phyloP scores from a whole-genome alignment of 2,113 vertebrate species.

The Apodemus sylvaticus region DNA sequence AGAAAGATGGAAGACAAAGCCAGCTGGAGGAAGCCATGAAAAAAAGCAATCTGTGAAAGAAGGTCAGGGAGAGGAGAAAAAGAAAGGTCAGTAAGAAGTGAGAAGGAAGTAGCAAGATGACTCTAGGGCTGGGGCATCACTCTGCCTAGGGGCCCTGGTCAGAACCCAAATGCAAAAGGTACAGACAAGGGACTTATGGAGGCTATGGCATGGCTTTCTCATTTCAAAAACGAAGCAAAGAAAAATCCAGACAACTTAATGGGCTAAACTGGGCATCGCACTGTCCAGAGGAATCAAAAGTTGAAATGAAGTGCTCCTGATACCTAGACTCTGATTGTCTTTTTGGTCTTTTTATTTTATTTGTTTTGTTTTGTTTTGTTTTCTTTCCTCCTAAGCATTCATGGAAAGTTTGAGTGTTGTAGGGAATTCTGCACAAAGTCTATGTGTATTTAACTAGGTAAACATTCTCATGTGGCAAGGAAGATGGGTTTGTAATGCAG shows the following conservation, averaged over 20 bases:
- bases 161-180: not conserved
- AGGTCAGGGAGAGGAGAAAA: constrained; percentile 52
- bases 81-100: constrained; percentile 36
- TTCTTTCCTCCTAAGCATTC: not conserved
- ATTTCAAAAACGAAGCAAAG: not conserved
- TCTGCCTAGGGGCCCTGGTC: not conserved
- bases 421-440: constrained; percentile 19
- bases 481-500: no score
- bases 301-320: not conserved
- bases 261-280: not conserved
- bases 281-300: not conserved
- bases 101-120: not conserved
- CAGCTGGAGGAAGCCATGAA: constrained; percentile 8
- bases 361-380: no score
- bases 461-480: not conserved
- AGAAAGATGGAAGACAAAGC: constrained; percentile 52
- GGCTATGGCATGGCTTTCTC: not conserved
- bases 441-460: not conserved
- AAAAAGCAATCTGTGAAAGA: constrained; percentile 57
- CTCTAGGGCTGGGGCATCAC: not conserved
- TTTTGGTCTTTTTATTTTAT: not conserved
- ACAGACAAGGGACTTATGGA: not conserved
- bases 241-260: not conserved
- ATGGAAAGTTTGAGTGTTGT: not conserved
- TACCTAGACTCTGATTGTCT: not conserved